Evolutionary conservation across 2,888 invertebrate species (phyloP).

Genomic region (Sturmia bella): DNA sequence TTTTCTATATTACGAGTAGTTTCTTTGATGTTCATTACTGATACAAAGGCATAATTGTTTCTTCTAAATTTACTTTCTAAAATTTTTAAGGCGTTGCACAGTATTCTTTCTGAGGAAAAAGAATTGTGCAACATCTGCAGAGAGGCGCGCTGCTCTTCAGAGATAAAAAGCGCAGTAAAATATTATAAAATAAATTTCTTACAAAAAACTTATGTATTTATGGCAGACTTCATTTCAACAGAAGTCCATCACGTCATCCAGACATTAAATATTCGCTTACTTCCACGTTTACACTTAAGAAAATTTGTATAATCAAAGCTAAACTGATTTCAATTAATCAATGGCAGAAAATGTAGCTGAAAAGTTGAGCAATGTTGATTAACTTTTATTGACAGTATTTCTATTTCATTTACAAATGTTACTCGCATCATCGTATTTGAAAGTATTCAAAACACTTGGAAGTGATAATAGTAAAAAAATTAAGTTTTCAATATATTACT

Average conservation of each 20-base stretch:
- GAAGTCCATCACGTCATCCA: constrained; percentile 63
- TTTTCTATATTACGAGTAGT: too few species aligned
- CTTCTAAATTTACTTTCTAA: constrained; percentile 36
- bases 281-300: constrained; percentile 6
- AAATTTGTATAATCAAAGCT: constrained; percentile 3
- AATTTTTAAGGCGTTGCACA: constrained; percentile 2
- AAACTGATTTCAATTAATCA: too few species aligned
- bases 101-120: background rate
- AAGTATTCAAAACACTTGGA: too few species aligned
- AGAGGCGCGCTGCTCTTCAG: constrained; percentile 21
- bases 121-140: constrained; percentile 6
- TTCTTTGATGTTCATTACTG: too few species aligned
- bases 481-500: too few species aligned
- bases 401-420: too few species aligned
- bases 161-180: constrained; percentile 21
- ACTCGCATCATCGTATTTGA: too few species aligned
- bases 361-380: too few species aligned
- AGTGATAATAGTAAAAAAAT: too few species aligned
- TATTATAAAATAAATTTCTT: constrained; percentile 21
- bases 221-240: constrained; percentile 59
- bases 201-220: constrained; percentile 15
- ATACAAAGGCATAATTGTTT: background rate
- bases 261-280: constrained; percentile 43
- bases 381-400: too few species aligned
- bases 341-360: too few species aligned